Conservation (phyloP, 1,140 invertebrate genomes). For the Drosophila funebris region DNA sequence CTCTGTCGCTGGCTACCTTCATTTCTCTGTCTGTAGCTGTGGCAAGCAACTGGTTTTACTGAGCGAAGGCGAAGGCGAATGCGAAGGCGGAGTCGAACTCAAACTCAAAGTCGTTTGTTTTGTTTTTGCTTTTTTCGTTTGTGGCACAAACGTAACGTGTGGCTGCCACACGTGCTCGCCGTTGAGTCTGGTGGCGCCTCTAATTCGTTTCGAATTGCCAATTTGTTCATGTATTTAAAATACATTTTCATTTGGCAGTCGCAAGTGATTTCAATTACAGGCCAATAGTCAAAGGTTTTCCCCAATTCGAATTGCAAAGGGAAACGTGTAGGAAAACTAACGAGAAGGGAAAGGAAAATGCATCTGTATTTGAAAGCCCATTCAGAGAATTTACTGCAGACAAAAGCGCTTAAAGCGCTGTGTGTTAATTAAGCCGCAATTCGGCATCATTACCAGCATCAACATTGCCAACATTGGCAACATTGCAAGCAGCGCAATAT, state of each 20-base stretch:
- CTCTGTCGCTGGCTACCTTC: neutral
- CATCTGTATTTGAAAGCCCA: slow-evolving; percentile 39
- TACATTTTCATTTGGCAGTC: slow-evolving; percentile 21
- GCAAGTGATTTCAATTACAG: slow-evolving; percentile 66
- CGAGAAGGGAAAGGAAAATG: neutral
- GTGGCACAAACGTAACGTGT: slow-evolving; percentile 29
- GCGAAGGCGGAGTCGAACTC: slow-evolving; percentile 12
- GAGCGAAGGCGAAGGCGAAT: neutral
- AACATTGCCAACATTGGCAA: slow-evolving; percentile 51
- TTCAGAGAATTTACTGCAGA: slow-evolving; percentile 39
- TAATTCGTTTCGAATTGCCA: slow-evolving; percentile 34
- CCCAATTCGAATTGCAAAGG: neutral
- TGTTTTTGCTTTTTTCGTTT: slow-evolving; percentile 31
- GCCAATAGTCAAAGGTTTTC: slow-evolving; percentile 61
- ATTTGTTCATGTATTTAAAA: slow-evolving; percentile 41
- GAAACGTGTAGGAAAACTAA: neutral
- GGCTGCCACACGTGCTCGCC: slow-evolving; percentile 5
- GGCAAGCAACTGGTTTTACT: slow-evolving; percentile 72
- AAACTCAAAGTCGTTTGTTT: slow-evolving; percentile 38
- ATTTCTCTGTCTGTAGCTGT: slow-evolving; percentile 12
- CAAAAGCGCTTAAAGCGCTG: slow-evolving; percentile 71
- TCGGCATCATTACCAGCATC: slow-evolving; percentile 78
- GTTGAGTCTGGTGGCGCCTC: slow-evolving; percentile 4
- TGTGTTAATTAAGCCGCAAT: slow-evolving; percentile 80
- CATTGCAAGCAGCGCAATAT: slow-evolving; percentile 10